These are phyloP conservation scores for Brachionus sp. DNA, from an alignment of 1,140 invertebrate genomes.

Conservation along the genomic window DNA sequence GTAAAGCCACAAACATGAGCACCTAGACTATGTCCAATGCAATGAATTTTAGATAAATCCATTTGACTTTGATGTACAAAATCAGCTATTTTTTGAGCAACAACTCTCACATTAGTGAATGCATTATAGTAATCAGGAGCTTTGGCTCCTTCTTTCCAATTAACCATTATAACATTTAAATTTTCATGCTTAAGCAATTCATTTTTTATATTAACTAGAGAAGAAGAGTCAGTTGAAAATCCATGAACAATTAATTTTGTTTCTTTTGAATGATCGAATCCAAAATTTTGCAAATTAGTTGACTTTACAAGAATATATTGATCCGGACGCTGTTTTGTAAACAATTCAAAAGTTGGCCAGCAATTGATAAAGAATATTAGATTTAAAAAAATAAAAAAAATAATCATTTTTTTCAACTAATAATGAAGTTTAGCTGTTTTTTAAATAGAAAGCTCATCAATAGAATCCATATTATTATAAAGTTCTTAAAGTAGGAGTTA, in stretches of 20 bases:
- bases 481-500: neutral
- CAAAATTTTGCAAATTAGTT: neutral
- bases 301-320: neutral
- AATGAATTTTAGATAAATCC: constrained; percentile 25
- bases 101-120: neutral
- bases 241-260: neutral
- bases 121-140: neutral
- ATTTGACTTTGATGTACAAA: neutral
- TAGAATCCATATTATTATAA: neutral
- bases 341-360: constrained; percentile 1
- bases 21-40: constrained; percentile 45
- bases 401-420: neutral
- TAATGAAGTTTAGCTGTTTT: neutral
- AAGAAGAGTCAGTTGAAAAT: neutral
- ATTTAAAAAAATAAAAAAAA: neutral
- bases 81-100: neutral
- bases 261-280: neutral
- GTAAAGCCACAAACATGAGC: constrained; percentile 28
- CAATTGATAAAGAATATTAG: neutral
- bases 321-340: neutral
- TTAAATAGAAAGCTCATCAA: neutral
- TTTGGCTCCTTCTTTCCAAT: constrained; percentile 3
- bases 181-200: neutral
- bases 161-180: neutral
- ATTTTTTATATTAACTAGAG: neutral